Evolutionary conservation across 1,140 invertebrate genomes (phyloP), one percentile per base, ranked within the genome.

Genomic region (Wiebesia pumilae): DNA sequence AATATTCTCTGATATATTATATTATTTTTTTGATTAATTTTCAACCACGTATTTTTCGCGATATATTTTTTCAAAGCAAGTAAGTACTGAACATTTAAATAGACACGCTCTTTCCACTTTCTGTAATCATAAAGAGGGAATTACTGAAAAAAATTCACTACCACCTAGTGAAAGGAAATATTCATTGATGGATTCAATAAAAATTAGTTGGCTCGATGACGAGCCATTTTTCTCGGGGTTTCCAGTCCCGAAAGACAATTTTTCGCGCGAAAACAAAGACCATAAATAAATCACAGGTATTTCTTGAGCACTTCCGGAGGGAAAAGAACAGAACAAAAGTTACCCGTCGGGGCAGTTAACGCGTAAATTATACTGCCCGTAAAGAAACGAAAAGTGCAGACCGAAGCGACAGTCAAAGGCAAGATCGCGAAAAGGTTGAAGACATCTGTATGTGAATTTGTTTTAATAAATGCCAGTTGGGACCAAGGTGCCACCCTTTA

Each of bases 351-450:
- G 40, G 82, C 33, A 77, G 73, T 84, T 84, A 84, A 58, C 65
- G 47, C 65, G 77, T 80, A 71, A 80, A 85, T 85, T 85, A 80
- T 80, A 80, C 77, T 38, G 62, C 73, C 40, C 67, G 58, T 83
- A 75, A 78, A 67, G 54, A 67, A 40, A 51, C 33, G 67, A 73
- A 83, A 54, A 43, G 16, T 27, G 40, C 14, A 38, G 24, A 19
- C 69, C 47, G 16, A 30, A 47, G 43, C 27, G 75, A 51, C 14
- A 79, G 75, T 75, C 69, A 79, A 69, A 67, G 75, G 12, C 40
- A 16, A 67, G 16, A 79, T 79, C 21, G 27, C 40, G 33, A 1
- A 78, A 35, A 35, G 79, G 54, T 77, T 65, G n/a, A 43, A 65
- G 35, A 30, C 38, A 6, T 33, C 27, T 33, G 38, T 21, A 24